Evolutionary conservation across 92 coral and sea anemone genomes (phyloP).

Genomic region (Porites divaricata): DNA sequence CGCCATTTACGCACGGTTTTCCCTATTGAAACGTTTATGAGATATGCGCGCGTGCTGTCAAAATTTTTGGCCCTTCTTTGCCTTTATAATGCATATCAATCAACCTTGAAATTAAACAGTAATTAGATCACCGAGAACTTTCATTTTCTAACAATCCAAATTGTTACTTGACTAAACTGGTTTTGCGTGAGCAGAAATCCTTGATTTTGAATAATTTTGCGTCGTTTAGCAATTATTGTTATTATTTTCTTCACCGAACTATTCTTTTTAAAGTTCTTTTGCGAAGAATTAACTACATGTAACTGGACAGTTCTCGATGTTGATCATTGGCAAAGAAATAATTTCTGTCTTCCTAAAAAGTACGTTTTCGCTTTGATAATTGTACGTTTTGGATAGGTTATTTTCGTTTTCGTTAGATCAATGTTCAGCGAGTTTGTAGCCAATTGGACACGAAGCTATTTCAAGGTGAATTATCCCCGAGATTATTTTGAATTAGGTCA

Average conservation of each 20-base stretch:
- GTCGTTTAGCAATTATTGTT: neutral
- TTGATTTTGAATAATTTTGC: neutral
- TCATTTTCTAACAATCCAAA: neutral
- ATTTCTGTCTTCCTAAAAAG: neutral
- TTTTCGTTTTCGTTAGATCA: conserved; percentile 17
- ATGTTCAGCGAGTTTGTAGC: neutral
- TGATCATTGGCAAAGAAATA: neutral
- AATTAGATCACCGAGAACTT: conserved; percentile 27
- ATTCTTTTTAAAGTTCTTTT: neutral
- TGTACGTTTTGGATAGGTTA: neutral
- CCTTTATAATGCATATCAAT: conserved; percentile 19
- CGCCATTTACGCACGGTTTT: neutral
- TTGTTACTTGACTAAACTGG: neutral
- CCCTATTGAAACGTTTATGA: neutral
- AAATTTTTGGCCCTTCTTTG: conserved; percentile 3
- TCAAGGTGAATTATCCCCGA: neutral
- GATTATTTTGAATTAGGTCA: neutral
- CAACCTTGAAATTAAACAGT: conserved; percentile 14
- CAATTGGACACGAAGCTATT: neutral
- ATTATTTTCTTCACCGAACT: neutral
- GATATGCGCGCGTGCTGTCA: conserved; percentile 10
- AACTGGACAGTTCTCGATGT: neutral
- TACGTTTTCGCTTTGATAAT: neutral
- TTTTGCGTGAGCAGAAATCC: neutral
- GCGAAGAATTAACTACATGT: neutral